Evolutionary conservation across 2,113 vertebrate genomes (phyloP).

Genomic region (Geothlypis trichas): DNA sequence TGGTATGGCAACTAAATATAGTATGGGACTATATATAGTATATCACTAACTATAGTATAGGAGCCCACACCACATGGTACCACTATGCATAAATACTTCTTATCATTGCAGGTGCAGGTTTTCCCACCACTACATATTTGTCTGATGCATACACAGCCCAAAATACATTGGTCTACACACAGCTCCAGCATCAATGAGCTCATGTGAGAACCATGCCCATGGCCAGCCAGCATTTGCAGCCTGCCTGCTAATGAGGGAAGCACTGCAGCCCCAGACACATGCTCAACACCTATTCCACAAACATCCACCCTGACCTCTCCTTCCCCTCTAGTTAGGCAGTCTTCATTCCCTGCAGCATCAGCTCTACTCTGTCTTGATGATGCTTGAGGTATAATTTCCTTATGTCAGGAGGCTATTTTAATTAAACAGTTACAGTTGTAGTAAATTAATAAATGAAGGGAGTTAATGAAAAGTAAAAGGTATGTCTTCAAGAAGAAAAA

Average conservation of each 20-base stretch:
- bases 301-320: not conserved
- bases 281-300: not conserved
- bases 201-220: not conserved
- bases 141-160: not conserved
- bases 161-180: not conserved
- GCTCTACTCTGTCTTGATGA: not conserved
- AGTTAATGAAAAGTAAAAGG: not conserved
- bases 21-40: not conserved
- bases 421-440: not conserved
- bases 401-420: not conserved
- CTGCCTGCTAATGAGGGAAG: not conserved
- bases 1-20: not conserved
- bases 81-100: not conserved
- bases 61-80: not conserved
- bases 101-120: not conserved
- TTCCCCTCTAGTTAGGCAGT: not conserved
- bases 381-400: not conserved
- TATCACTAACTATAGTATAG: not conserved
- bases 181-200: not conserved
- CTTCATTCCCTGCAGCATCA: not conserved
- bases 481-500: not conserved
- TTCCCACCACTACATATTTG: constrained; percentile 7
- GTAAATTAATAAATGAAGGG: not conserved
- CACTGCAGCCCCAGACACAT: not conserved
- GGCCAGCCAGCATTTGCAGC: not conserved